Evolutionary conservation across 2,113 vertebrate species (phyloP).

Genomic region (Eonycteris spelaea): DNA sequence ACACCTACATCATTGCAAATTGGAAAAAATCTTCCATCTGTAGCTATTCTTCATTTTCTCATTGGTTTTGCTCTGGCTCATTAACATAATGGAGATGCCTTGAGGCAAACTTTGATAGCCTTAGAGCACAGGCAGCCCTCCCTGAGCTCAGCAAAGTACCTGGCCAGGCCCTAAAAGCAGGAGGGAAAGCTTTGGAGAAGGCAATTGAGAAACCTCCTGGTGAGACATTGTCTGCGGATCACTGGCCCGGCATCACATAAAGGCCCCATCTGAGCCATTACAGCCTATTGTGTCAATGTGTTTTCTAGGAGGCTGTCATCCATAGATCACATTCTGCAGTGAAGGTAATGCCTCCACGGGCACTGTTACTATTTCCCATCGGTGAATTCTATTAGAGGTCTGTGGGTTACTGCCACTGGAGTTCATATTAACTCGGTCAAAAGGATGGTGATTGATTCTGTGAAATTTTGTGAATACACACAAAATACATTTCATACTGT

Average conservation of each 20-base stretch:
- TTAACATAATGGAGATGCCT: slow-evolving; percentile 34
- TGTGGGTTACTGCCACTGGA: slow-evolving; percentile 67
- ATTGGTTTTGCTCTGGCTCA: slow-evolving; percentile 30
- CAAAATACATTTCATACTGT: slow-evolving; percentile 72
- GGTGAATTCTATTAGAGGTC: slow-evolving; percentile 74
- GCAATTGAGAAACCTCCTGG: slow-evolving; percentile 71
- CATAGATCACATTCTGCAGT: slow-evolving; percentile 67
- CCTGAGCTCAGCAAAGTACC: slow-evolving; percentile 16
- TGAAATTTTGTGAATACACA: slow-evolving; percentile 74
- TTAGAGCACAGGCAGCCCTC: slow-evolving; percentile 7
- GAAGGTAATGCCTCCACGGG: slow-evolving; percentile 27
- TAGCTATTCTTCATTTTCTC: slow-evolving; percentile 52
- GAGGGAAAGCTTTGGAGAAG: slow-evolving; percentile 59
- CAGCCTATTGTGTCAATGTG: slow-evolving; percentile 77
- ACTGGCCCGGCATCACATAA: slow-evolving; percentile 70
- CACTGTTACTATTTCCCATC: slow-evolving; percentile 64
- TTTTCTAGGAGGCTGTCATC: slow-evolving; percentile 69
- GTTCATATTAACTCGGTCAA: slow-evolving; percentile 69
- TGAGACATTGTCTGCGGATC: slow-evolving; percentile 78
- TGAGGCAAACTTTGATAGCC: slow-evolving; percentile 1
- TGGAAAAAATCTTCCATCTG: slow-evolving; percentile 47
- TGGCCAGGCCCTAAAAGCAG: slow-evolving; percentile 25
- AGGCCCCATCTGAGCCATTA: slow-evolving; percentile 77
- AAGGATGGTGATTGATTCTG: slow-evolving; percentile 72
- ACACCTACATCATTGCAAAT: slow-evolving; percentile 11